Evolutionary conservation across 1,140 invertebrate species (phyloP), one percentile per base, ranked within the genome.

Genomic region (Trichonephila clavata): DNA sequence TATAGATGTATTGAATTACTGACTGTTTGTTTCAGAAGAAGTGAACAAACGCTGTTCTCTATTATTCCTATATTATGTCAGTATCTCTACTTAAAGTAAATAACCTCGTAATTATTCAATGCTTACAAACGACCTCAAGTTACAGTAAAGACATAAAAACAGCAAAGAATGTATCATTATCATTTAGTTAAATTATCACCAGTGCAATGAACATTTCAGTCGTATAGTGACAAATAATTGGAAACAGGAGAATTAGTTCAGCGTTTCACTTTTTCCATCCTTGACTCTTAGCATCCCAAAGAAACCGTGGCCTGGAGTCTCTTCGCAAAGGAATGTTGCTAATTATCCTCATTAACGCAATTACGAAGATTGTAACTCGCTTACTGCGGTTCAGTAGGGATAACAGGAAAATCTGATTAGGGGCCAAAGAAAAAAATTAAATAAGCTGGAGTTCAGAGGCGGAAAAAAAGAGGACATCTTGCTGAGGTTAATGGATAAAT

Each of bases 331-430:
- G 71, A 81, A 90, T 90, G 89, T 50, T 39, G 21, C 89, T 90
- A 90, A 90, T 90, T 90, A 90, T 90, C 68, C 24, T 90, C 89
- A 90, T 90, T 90, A 90, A 61, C 57, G 63, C 89, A 90, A 90
- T 90, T 81, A 81, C 63, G 24, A 20, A 27, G 50, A 57, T 24
- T 71, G 89, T 90, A 90, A 90, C 89, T 90, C 63, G 68, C 59
- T 80, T 90, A 90, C 68, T 61, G 89, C 59, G 89, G 27, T 81
- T 60, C 50, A 7, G 43, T 81, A 32, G 71, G 63, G 71, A 81
- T 90, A 90, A 81, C 89, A 80, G 71, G 24, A 39, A 80, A 81
- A 90, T 90, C 89, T 90, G 89, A 90, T 90, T 90, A 90, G n/a
- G 71, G 20, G 50, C 18, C 32, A n/a, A 90, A 57, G 43, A 80